Base-by-base conservation (phyloP, 1,140 invertebrate species). In the Apocrypta bakeri region DNA sequence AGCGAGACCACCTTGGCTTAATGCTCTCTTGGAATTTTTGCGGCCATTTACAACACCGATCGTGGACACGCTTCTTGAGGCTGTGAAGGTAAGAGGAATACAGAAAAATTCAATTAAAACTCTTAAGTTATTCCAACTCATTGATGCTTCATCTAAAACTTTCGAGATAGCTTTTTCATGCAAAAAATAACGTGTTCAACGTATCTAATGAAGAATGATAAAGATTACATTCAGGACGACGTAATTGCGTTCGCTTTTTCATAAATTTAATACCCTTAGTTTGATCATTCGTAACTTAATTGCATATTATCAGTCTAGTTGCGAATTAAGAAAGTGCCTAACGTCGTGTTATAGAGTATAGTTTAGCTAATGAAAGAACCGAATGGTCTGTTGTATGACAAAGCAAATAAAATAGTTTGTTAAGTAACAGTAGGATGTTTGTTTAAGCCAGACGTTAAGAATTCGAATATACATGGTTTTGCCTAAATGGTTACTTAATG, bases 1-100 rank as follows among this genome's bases (percentile, higher is more conserved):
- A 87, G 93, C 94, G 40, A 92, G 95, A 33, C 95, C 95, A 33
- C 93, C 95, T 0, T 97, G 96, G 96, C 90, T 96, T 72, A 93
- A 95, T 79, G 95, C 95, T 4, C 90, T 96, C 17, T 88, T 96
- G 80, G 93, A 93, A 27, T 92, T 95, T 8, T 90, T 95, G 0
- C 93, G 93, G 2, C 93, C 94, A 0, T 89, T 94, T 1, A 90
- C 96, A 37, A 90, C 93, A 37, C 94, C 95, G 14, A 93, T 96
- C 17, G 94, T 94, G 0, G 91, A 94, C 25, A 94, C 94, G 78
- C 91, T 96, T 8, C 93, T 95, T 9, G 92, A 94, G 85, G 95
- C 95, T 2, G 91, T 95, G 0, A 90, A 85, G 84, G 90, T 91
- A 82, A 85, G n/a, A 1, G 3, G 11, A 48, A 61, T 69, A 56